Evolutionary conservation across 1,140 invertebrate species (phyloP), one percentile per base, ranked within the genome.

Genomic region (Rhyzopertha dominica): DNA sequence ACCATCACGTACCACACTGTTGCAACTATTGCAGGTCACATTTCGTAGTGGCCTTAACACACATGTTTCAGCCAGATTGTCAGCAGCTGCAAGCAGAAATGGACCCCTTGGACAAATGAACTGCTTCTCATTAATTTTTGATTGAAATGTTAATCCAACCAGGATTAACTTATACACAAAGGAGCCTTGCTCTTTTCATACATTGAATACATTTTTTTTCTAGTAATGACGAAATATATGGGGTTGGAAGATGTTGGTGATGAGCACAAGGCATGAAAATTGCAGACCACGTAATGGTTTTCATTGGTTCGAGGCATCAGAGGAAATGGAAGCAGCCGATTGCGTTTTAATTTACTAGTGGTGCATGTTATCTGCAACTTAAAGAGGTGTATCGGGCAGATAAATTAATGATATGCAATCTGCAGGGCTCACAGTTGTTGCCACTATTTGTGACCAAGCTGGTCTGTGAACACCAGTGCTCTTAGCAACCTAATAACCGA

Each of bases 251-350:
- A 44, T 25, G 48, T 56, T 45, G 62, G n/a, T n/a, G 59, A 14
- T 13, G 37, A 17, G 22, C 38, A 39, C 43, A 28, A 23, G 20
- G 8, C 34, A 3, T 25, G 22, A 36, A 49, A 18, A 51, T 51
- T 40, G 62, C 59, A 5, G 49, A 65, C 29, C 54, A 64, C 47
- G 60, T 53, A 0, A 51, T 50, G 35, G 62, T 65, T 5, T 65
- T 61, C 32, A 61, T 66, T 53, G 22, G 61, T 4, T 36, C 54
- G 19, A 57, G 59, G 0, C 19, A 63, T 10, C 26, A 50, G 29
- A 45, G 48, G 38, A 51, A 56, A 26, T 62, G 54, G 51, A 63
- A 63, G 26, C 59, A 64, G 41, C 43, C 54, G 2, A 10, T 62
- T 8, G 25, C 46, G 42, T 59, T 49, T 40, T 45, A 31, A 18